Percentiles rank a stretch among this genome's conserved stretches.
These are phyloP conservation scores for Stenodema calcarata DNA, from an alignment of 2,888 invertebrate species.

Conservation along the genomic window DNA sequence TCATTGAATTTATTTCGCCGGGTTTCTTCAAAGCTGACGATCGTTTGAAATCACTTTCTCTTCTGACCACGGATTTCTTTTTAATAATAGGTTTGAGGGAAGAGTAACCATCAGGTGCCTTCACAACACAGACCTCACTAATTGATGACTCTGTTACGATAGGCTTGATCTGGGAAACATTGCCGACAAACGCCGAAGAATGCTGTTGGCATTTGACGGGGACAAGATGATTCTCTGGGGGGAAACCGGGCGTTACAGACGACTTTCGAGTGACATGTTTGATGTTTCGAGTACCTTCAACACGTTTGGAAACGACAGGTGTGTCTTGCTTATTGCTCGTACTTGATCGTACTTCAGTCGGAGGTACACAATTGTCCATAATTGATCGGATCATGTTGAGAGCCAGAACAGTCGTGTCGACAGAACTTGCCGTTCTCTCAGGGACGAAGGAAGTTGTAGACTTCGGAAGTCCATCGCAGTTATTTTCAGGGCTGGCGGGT, in stretches of 20 bases:
- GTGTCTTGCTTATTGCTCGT: neutral
- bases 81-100: neutral
- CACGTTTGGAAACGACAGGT: neutral
- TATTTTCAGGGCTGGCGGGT: neutral
- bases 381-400: neutral
- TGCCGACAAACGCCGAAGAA: neutral
- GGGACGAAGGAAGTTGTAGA: neutral
- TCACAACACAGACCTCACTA: neutral
- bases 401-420: neutral
- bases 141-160: neutral
- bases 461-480: neutral
- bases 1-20: neutral
- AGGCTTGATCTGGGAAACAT: neutral
- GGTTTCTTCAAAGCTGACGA: neutral
- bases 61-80: neutral
- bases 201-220: neutral
- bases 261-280: too few relatives aligned
- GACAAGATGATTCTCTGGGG: neutral
- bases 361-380: neutral
- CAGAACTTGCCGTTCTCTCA: neutral
- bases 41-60: constrained; percentile 1
- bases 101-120: neutral
- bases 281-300: neutral
- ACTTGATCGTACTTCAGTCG: neutral
- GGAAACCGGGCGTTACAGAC: too few relatives aligned